Conservation (phyloP, 2,113 vertebrate species). For the Hoplias malabaricus region DNA sequence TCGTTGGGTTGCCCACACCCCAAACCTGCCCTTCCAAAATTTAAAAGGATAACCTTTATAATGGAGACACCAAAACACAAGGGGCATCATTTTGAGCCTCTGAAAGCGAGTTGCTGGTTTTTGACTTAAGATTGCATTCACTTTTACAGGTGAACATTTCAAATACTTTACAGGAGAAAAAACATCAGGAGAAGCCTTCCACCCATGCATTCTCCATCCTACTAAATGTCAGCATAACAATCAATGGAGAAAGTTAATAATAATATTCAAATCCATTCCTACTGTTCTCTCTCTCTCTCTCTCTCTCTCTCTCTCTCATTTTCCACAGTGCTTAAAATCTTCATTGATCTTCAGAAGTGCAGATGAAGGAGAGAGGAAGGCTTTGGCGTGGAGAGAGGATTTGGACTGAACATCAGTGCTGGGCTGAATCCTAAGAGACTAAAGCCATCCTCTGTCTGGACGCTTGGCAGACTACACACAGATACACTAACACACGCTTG, state of each 20-base stretch:
- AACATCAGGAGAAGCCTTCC: not conserved
- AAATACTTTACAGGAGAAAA: not conserved
- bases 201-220: too few relatives aligned
- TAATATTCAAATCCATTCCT: not conserved
- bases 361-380: conserved; percentile 9
- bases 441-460: conserved; percentile 51
- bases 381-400: conserved; percentile 28
- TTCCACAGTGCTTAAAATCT: conserved; percentile 5
- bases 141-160: not conserved
- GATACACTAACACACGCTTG: conserved; percentile 15
- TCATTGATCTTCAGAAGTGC: conserved; percentile 35
- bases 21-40: conserved; percentile 29
- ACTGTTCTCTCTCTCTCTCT: not conserved
- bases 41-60: not conserved
- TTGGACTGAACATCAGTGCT: conserved; percentile 45
- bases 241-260: not conserved
- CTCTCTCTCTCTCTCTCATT: not conserved
- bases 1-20: not conserved
- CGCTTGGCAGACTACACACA: conserved; percentile 41
- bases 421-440: conserved; percentile 41
- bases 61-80: not conserved
- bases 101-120: not conserved
- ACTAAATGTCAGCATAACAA: not conserved
- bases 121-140: not conserved
- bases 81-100: not conserved